Base-by-base conservation (phyloP, 2,888 invertebrate genomes). In the Drosophila leonis region DNA sequence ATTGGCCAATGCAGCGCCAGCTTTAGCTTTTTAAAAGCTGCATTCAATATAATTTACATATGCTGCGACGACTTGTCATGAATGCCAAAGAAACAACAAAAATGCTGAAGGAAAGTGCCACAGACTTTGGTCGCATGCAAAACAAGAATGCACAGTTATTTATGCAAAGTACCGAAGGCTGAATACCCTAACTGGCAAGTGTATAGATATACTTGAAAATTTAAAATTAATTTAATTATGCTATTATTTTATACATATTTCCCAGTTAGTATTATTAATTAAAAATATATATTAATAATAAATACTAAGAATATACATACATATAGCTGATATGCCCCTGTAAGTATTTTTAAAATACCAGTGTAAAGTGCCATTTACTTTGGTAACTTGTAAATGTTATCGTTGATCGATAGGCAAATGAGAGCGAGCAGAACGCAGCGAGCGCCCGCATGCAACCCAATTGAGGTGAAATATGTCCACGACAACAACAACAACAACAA, bases 361-460 rank as follows among this genome's bases (percentile, higher is more conserved):
- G 27, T 33, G 27, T 20, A 44, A 44, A 66, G 24, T 54, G 52
- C 20, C 42, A 63, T 20, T 44, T 24, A 65, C n/a, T n/a, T 39
- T 44, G 27, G 24, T 29, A 49, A 4, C 15, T 8, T 39, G 46
- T 31, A 55, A 31, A 41, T 52, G 55, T 56, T 69, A 75, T 55
- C 60, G 74, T 63, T 72, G 74, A 68, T 74, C 73, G 68, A 73
- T 73, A 74, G 59, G 59, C 66, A 69, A 56, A 29, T 27, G 48
- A 54, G 42, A 15, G 39, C 52, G 49, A 29, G 18, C 42, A 59
- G 51, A 31, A 42, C 27, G 33, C 41, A 29, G 27, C 54, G 54
- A 51, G 59, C 62, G 70, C 82, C 85, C 85, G 85, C 80, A 82
- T 82, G 67, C 61, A 65, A 65, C 48, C 60, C 72, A 84, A 82